A percentile compares a stretch with the other conserved stretches of the same genome.
Conservation (phyloP, 2,113 vertebrate genomes). For the Peromyscus leucopus region DNA sequence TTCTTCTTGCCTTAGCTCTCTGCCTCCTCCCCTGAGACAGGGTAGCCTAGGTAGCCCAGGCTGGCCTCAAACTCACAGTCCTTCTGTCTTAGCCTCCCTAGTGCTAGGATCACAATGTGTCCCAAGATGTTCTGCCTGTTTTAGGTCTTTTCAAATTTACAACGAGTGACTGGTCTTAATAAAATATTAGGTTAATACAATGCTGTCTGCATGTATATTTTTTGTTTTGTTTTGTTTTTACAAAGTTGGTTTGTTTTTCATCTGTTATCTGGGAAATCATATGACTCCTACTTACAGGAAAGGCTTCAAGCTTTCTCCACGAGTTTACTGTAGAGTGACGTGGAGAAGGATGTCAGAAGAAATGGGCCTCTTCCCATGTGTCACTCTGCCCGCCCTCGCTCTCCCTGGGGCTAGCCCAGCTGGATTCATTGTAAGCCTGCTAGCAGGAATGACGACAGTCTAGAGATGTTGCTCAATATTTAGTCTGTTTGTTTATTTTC, state of each 20-base stretch:
- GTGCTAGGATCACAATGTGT: too few species aligned
- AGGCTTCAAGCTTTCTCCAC: neutral
- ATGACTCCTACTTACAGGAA: neutral
- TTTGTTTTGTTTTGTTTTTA: neutral
- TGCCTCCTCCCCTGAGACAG: neutral
- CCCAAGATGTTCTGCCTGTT: neutral
- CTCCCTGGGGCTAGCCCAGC: neutral
- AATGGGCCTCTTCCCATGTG: neutral
- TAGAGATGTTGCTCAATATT: neutral
- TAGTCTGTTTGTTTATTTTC: conserved; percentile 11
- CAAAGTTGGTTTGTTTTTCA: neutral
- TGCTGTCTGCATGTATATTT: neutral
- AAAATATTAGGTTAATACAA: neutral
- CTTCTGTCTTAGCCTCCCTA: neutral
- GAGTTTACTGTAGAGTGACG: neutral
- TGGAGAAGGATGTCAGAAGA: neutral
- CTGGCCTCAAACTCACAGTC: neutral
- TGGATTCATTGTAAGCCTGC: conserved; percentile 5
- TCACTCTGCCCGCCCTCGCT: neutral
- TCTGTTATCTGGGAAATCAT: neutral
- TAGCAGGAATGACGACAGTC: neutral
- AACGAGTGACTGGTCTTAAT: neutral
- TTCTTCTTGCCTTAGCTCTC: neutral
- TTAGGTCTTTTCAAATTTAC: conserved; percentile 2
- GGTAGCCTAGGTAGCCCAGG: neutral